Evolutionary conservation across 2,888 invertebrate species (phyloP).

Genomic region (Acronicta aceris): DNA sequence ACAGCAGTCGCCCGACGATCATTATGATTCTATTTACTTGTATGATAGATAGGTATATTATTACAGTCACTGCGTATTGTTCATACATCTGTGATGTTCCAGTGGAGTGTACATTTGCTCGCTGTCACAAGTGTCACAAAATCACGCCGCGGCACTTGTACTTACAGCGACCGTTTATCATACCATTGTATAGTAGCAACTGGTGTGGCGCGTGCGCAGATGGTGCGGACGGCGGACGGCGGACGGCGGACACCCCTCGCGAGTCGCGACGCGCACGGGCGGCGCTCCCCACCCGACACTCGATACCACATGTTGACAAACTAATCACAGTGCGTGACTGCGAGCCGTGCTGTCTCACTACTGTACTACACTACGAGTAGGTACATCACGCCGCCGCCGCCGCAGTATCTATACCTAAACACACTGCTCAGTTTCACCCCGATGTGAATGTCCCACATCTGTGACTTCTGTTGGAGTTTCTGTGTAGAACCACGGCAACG

Average conservation of each 20-base stretch:
- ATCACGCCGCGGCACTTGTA: constrained; percentile 9
- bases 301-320: constrained; percentile 34
- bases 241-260: background rate
- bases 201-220: constrained; percentile 25
- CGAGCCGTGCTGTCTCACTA: background rate
- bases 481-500: too few relatives aligned
- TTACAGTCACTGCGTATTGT: constrained; percentile 22
- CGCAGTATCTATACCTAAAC: too few relatives aligned
- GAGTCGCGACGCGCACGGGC: background rate
- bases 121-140: constrained; percentile 8
- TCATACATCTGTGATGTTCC: constrained; percentile 26
- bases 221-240: constrained; percentile 6
- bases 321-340: background rate
- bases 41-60: background rate
- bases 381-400: background rate
- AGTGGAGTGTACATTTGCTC: background rate
- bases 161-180: background rate
- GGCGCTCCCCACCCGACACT: constrained; percentile 24
- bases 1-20: background rate
- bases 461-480: background rate
- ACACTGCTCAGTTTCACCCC: background rate
- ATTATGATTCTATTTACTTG: background rate
- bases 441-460: background rate
- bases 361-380: too few relatives aligned
- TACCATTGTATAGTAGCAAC: constrained; percentile 15